Evolutionary conservation across 2,888 invertebrate genomes (phyloP).

Genomic region (Nycteola revayana): DNA sequence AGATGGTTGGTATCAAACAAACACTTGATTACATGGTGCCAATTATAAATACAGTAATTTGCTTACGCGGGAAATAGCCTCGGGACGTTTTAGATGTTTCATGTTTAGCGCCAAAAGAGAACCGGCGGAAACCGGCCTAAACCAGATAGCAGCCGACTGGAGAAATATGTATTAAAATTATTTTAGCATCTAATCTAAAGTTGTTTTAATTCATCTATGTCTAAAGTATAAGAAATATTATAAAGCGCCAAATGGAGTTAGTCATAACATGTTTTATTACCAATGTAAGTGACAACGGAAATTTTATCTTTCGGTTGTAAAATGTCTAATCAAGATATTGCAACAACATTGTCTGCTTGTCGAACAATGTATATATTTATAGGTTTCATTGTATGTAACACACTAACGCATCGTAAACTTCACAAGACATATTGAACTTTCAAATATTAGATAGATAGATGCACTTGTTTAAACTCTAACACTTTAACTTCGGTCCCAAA

Average conservation of each 20-base stretch:
- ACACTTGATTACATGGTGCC: constrained; percentile 31
- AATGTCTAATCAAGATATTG: constrained; percentile 17
- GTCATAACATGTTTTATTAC: too few relatives aligned
- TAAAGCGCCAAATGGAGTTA: too few relatives aligned
- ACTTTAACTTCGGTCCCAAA: too few relatives aligned
- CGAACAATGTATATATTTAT: constrained; percentile 42
- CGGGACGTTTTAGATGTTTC: constrained; percentile 30
- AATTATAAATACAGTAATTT: constrained; percentile 33
- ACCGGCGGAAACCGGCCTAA: constrained; percentile 29
- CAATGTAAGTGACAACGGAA: too few relatives aligned
- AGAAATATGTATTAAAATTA: constrained; percentile 10
- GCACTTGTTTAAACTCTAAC: too few relatives aligned
- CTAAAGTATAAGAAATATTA: too few relatives aligned
- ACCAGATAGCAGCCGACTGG: constrained; percentile 20
- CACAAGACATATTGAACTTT: constrained; percentile 1
- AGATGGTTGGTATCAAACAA: constrained; percentile 24
- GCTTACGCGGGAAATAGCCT: constrained; percentile 39
- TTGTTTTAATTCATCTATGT: too few relatives aligned
- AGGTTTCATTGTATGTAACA: constrained; percentile 21
- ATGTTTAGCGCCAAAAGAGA: constrained; percentile 43
- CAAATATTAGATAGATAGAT: too few relatives aligned
- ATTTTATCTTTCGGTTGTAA: too few relatives aligned
- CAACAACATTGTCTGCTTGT: constrained; percentile 24
- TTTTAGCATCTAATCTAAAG: not conserved
- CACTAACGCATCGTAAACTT: constrained; percentile 13